Percentiles rank a stretch among this genome's conserved stretches.
phyloP scores from a whole-genome alignment of 1,140 invertebrate genomes.

The Brachionus asplanchnoidis region DNA sequence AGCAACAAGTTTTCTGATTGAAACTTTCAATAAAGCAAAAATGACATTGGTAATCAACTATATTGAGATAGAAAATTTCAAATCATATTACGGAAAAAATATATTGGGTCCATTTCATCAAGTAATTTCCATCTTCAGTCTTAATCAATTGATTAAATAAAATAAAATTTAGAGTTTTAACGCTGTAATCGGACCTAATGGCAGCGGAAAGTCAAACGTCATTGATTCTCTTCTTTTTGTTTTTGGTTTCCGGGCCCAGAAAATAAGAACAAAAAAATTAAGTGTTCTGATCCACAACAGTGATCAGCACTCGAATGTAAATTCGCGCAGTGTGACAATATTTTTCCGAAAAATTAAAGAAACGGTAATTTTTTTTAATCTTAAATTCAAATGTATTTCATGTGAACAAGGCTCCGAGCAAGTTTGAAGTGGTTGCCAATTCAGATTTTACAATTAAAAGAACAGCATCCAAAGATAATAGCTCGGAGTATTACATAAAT shows the following conservation, averaged over 20 bases:
- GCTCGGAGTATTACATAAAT: slow-evolving; percentile 78
- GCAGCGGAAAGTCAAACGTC: slow-evolving; percentile 98
- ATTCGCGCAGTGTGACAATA: slow-evolving; percentile 77
- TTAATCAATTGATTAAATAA: slow-evolving; percentile 35
- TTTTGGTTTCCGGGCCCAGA: slow-evolving; percentile 89
- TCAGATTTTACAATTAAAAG: slow-evolving; percentile 77
- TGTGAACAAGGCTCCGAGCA: slow-evolving; percentile 48
- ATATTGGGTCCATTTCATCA: slow-evolving; percentile 61
- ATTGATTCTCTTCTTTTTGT: slow-evolving; percentile 99
- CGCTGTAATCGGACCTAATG: slow-evolving; percentile 94
- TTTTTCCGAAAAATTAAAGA: slow-evolving; percentile 86
- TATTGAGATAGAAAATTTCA: slow-evolving; percentile 90
- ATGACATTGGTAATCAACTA: slow-evolving; percentile 77
- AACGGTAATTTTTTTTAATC: slow-evolving; percentile 46
- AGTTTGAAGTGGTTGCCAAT: slow-evolving; percentile 65
- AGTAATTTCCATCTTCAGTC: slow-evolving; percentile 47
- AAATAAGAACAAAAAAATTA: slow-evolving; percentile 92
- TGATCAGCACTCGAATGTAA: slow-evolving; percentile 70
- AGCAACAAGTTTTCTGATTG: neutral
- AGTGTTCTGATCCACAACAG: slow-evolving; percentile 90
- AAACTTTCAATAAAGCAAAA: neutral
- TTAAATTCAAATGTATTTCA: neutral
- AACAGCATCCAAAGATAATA: slow-evolving; percentile 80
- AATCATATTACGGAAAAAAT: slow-evolving; percentile 84
- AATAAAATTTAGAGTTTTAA: slow-evolving; percentile 74